Evolutionary conservation across 2,888 invertebrate species (phyloP).

Genomic region (Chrysomela aeneicollis): DNA sequence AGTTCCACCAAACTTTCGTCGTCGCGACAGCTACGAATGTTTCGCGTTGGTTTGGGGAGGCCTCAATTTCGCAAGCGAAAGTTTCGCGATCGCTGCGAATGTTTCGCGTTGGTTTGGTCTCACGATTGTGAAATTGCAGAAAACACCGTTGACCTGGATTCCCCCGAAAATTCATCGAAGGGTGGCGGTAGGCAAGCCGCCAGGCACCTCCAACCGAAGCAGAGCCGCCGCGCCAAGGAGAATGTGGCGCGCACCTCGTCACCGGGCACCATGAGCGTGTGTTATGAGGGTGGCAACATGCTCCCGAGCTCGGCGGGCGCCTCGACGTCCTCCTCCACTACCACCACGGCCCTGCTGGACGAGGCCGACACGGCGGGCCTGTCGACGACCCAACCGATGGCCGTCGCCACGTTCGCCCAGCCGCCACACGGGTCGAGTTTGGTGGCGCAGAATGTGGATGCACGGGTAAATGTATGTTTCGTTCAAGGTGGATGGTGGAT

Average conservation of each 20-base stretch:
- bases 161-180: constrained; percentile 42
- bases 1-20: too few species aligned
- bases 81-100: too few species aligned
- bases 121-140: too few species aligned
- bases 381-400: constrained; percentile 24
- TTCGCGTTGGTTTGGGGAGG: too few species aligned
- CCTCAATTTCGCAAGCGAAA: too few species aligned
- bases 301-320: constrained; percentile 52
- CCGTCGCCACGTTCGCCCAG: constrained; percentile 31
- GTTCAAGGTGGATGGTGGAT: too few species aligned
- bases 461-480: constrained; percentile 22
- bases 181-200: constrained; percentile 53
- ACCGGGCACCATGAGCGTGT: constrained; percentile 57
- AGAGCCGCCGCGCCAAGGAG: constrained; percentile 29
- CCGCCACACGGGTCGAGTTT: constrained; percentile 24
- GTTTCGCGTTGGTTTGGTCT: too few species aligned
- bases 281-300: constrained; percentile 54
- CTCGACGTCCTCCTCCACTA: constrained; percentile 24
- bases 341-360: constrained; percentile 23
- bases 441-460: constrained; percentile 23
- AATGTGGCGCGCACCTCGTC: constrained; percentile 44
- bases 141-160: constrained; percentile 34
- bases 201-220: constrained; percentile 3
- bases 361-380: constrained; percentile 8
- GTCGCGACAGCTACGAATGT: too few species aligned